phyloP scores from a whole-genome alignment of 2,888 invertebrate species.

The Tanypteryx hageni region DNA sequence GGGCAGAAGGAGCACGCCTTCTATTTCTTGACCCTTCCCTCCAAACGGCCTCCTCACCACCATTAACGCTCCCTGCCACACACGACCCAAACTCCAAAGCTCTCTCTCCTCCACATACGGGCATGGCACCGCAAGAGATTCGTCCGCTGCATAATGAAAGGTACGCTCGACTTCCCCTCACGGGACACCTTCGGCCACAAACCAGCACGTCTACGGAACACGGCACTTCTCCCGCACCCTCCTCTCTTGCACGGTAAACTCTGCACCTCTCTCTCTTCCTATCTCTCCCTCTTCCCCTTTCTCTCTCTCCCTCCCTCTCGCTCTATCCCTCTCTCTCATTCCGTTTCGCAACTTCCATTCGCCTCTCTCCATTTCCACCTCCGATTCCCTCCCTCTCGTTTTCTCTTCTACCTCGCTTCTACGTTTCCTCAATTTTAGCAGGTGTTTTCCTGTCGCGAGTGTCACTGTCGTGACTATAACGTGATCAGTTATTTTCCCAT shows the following conservation, averaged over 20 bases:
- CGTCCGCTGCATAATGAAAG: conserved; percentile 11
- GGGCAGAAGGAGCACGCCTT: no score
- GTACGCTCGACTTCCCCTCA: neutral
- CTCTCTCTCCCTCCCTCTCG: neutral
- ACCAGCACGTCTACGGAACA: neutral
- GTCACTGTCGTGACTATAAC: no score
- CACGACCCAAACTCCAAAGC: neutral
- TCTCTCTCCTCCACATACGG: neutral
- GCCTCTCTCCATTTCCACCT: conserved; percentile 5
- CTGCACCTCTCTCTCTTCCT: no score
- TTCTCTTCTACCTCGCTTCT: neutral
- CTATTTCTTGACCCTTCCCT: no score
- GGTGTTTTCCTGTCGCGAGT: no score
- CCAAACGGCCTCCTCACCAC: no score
- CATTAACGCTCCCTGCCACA: no score
- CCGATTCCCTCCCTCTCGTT: neutral
- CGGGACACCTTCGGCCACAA: neutral
- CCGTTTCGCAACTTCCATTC: no score
- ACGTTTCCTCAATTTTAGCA: no score
- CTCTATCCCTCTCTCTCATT: neutral
- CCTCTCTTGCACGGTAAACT: no score
- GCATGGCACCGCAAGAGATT: conserved; percentile 1
- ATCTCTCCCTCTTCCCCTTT: neutral
- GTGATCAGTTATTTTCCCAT: no score
- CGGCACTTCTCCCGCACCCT: no score